Evolutionary conservation across 2,797 vertebrate genomes (phyloP), one percentile per base, ranked within the genome.

Genomic region (Mycteria americana): DNA sequence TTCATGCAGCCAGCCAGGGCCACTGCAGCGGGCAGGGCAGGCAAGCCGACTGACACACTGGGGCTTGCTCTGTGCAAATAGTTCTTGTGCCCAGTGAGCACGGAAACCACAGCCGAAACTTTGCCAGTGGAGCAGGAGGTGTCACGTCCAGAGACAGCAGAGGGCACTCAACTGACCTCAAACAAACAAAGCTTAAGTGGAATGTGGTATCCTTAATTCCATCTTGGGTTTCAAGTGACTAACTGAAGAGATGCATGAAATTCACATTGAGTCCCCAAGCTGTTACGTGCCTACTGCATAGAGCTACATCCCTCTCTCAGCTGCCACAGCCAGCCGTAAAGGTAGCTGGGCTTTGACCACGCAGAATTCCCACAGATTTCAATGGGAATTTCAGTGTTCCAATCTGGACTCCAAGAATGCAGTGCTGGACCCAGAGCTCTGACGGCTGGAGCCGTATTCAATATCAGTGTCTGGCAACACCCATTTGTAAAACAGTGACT

Each of bases 401-500:
- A 90, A 70, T 78, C 79, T 83, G 83, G 90, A 83, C 86, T 95
- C 65, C 94, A 96, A 95, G 80, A 95, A 95, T 88, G 95, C 9
- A 28, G 68, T 46, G 79, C 63, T 94, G 91, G 94, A 92, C 90
- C 91, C 88, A 88, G 83, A 96, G 63, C 68, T 89, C 86, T 72
- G 82, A 94, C 30, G 79, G 81, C 96, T 97, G 97, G 97, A 97
- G 96, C 94, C 95, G 4, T 81, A 94, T 83, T 97, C 93, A 95
- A 92, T 94, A 96, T 95, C 95, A 95, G 74, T 0, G 82, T 96
- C 95, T 97, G 96, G 92, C 95, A 95, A 96, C 91, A 91, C 89
- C 96, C 95, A 89, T 91, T 96, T 95, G 93, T 97, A 95, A 96
- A 96, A 90, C 94, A 97, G 70, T 97, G 96, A 97, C 85, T 97